A percentile compares a stretch with the other conserved stretches of the same genome.
These are phyloP conservation scores for Clamator glandarius DNA, from an alignment of 2,797 vertebrate species.

Conservation along the genomic window DNA sequence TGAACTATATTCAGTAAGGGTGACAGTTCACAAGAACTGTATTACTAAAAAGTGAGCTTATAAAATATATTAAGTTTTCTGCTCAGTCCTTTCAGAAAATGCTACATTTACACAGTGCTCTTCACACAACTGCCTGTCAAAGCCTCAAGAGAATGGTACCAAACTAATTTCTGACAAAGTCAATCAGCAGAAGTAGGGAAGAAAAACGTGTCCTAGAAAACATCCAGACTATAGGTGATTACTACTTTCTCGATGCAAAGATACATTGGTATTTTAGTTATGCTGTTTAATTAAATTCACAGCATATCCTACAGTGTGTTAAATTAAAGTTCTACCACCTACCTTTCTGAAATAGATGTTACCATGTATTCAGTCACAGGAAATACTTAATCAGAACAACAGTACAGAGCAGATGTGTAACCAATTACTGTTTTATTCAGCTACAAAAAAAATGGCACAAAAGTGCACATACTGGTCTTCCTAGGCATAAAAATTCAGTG, in stretches of 20 bases:
- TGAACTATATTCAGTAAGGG: neutral
- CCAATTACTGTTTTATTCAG: neutral
- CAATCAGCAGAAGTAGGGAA: neutral
- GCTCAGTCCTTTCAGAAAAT: neutral
- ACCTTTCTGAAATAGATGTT: constrained; percentile 37
- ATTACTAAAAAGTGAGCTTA: neutral
- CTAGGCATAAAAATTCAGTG: neutral
- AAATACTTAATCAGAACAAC: constrained; percentile 20
- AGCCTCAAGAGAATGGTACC: neutral
- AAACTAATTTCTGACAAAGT: neutral
- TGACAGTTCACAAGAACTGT: neutral
- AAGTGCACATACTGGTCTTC: neutral
- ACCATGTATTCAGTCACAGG: neutral
- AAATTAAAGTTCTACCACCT: constrained; percentile 28
- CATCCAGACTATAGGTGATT: neutral
- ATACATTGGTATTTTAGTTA: neutral
- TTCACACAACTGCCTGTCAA: neutral
- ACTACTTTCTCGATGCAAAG: neutral
- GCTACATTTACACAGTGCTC: neutral
- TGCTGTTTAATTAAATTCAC: neutral
- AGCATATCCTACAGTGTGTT: neutral
- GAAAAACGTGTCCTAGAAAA: neutral
- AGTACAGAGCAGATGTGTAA: constrained; percentile 19
- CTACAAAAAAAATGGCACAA: neutral
- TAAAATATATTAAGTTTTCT: neutral